phyloP scores from a whole-genome alignment of 2,797 vertebrate species.

The Telmatherina bonti region DNA sequence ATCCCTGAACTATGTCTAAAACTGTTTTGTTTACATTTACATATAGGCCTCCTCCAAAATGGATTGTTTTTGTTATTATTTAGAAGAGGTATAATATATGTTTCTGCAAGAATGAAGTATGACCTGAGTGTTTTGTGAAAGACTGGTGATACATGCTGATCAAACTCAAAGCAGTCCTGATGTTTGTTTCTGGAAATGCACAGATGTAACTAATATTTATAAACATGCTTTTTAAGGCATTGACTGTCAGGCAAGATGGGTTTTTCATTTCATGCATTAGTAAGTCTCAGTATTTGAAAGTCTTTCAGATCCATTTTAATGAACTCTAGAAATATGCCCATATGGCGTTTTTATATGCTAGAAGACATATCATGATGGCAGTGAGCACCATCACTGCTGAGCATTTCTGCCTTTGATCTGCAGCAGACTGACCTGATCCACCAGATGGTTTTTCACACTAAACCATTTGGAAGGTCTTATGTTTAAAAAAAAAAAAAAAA shows the following conservation, averaged over 20 bases:
- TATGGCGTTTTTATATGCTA: not conserved
- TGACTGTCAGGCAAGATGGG: not conserved
- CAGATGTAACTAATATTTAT: no score
- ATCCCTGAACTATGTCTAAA: no score
- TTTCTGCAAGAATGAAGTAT: not conserved
- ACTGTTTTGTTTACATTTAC: no score
- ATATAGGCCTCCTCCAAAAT: not conserved
- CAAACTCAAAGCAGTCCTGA: not conserved
- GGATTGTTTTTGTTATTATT: not conserved
- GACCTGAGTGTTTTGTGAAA: not conserved
- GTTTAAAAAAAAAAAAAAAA: no score
- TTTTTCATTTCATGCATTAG: not conserved
- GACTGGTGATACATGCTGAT: no score
- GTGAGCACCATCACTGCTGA: not conserved
- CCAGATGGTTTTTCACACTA: not conserved
- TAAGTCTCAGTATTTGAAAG: not conserved
- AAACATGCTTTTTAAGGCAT: not conserved
- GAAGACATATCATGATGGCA: not conserved
- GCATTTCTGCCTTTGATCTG: not conserved
- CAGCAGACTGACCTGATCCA: not conserved
- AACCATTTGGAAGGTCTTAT: not conserved
- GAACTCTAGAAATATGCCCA: not conserved
- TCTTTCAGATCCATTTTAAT: not conserved
- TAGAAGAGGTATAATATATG: not conserved
- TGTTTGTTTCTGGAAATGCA: not conserved